These are phyloP conservation scores for Frieseomelitta varia DNA, from an alignment of 1,140 invertebrate species.

Conservation along the genomic window DNA sequence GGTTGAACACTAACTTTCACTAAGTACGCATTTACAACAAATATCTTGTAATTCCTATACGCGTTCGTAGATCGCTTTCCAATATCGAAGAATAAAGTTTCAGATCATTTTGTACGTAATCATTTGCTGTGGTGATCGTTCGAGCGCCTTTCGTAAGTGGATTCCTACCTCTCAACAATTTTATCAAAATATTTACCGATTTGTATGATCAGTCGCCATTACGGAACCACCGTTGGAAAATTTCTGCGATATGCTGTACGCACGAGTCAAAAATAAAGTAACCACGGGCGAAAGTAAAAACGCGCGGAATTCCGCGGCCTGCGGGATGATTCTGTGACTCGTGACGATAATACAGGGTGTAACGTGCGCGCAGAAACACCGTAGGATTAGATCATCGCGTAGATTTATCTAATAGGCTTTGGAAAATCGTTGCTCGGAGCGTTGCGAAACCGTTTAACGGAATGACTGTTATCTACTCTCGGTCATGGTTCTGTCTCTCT, in stretches of 20 bases:
- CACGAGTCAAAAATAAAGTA: neutral
- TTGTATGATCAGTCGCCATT: neutral
- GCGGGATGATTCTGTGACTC: neutral
- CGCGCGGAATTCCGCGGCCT: neutral
- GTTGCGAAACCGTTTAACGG: conserved; percentile 16
- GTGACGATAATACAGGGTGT: neutral
- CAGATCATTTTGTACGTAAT: too few species aligned
- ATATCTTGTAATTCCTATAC: too few species aligned
- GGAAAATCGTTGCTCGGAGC: conserved; percentile 30
- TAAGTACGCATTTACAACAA: too few species aligned
- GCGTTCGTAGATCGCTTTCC: too few species aligned
- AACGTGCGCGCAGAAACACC: neutral
- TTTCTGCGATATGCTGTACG: neutral
- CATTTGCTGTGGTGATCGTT: neutral
- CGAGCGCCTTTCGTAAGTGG: neutral
- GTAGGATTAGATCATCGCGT: conserved; percentile 36
- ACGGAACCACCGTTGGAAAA: neutral
- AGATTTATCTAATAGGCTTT: conserved; percentile 32
- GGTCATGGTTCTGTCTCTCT: neutral
- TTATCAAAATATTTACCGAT: neutral
- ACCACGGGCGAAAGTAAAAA: neutral
- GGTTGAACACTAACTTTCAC: too few species aligned
- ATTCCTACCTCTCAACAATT: neutral
- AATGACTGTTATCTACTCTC: conserved; percentile 5
- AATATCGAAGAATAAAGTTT: too few species aligned